Base-by-base conservation (phyloP, 2,113 vertebrate genomes). In the Hystrix brachyura region DNA sequence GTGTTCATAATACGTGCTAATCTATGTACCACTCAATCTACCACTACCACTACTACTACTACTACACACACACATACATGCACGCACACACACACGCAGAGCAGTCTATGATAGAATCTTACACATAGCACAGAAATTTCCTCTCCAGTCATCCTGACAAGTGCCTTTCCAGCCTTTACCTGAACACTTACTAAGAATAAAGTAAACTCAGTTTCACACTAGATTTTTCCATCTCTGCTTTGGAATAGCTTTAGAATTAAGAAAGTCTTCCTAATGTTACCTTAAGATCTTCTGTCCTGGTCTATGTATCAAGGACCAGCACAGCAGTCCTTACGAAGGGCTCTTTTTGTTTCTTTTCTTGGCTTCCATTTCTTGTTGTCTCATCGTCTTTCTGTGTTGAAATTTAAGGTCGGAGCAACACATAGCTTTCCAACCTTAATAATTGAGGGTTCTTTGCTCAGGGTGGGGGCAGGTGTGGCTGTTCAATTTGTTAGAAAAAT, bases 391-490 rank as follows among this genome's bases (percentile, higher is more conserved):
- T 89, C 48, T 87, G 60, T 78, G 27, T 60, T 59, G 46, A 48
- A 84, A 87, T 83, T 90, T 90, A 90, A 71, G 2, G 17, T 71
- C 78, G 27, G 67, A 94, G 86, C 65, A 93, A 96, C 59, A 62
- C 34, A 85, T 19, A 72, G 74, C 95, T 55, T 76, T 29, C 64
- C 53, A 76, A 67, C 27, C 32, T 84, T 72, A 64, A 72, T 48
- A 82, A 83, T 62, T 78, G 32, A 8, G 43, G 71, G 69, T 18
- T 91, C 91, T 84, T 82, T 29, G 72, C 87, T 97, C 53, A 65
- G 84, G 43, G 95, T 92, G 80, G 76, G 91, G 46, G 25, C 19
- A 29, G 15, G 19, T n/a, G 43, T 79, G 83, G 78, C 38, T 90
- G n/a, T 87, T 95, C 43, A 69, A 29, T 87, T 64, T 85, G 55